These are phyloP conservation scores for Adelosebastes latens DNA, from an alignment of 2,797 vertebrate genomes.

Conservation along the genomic window DNA sequence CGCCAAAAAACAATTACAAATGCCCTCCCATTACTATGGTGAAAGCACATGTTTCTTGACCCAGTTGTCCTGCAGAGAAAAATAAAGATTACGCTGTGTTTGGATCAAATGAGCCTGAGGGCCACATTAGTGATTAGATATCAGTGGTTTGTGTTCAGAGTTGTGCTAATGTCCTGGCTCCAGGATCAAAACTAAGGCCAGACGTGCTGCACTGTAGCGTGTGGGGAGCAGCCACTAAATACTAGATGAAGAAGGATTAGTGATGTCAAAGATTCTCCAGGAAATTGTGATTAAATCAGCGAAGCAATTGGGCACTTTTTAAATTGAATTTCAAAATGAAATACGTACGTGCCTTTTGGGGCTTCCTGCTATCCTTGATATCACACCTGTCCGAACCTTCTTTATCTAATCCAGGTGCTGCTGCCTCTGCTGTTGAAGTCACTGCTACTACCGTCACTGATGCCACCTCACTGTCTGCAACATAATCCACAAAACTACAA, in stretches of 20 bases:
- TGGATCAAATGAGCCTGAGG: neutral
- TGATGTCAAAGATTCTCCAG: conserved; percentile 52
- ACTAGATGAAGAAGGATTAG: conserved; percentile 55
- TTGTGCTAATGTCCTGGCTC: conserved; percentile 49
- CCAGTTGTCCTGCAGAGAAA: neutral
- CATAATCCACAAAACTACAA: conserved; percentile 22
- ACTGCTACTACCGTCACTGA: conserved; percentile 53
- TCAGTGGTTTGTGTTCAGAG: conserved; percentile 73
- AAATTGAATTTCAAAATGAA: neutral
- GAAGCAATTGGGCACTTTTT: neutral
- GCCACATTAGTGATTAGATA: neutral
- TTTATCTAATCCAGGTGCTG: conserved; percentile 41
- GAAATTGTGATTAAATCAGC: conserved; percentile 18
- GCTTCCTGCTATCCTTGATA: conserved; percentile 42
- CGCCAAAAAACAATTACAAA: neutral
- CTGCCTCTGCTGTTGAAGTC: conserved; percentile 45
- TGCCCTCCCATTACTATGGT: neutral
- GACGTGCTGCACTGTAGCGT: conserved; percentile 54
- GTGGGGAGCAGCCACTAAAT: conserved; percentile 50
- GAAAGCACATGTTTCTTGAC: neutral
- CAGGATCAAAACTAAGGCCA: conserved; percentile 37
- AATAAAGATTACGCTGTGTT: neutral
- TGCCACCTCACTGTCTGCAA: conserved; percentile 53
- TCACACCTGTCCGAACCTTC: conserved; percentile 36
- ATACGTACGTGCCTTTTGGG: neutral